These are phyloP conservation scores for Hypena proboscidalis DNA, from an alignment of 2,888 invertebrate species.

Conservation along the genomic window DNA sequence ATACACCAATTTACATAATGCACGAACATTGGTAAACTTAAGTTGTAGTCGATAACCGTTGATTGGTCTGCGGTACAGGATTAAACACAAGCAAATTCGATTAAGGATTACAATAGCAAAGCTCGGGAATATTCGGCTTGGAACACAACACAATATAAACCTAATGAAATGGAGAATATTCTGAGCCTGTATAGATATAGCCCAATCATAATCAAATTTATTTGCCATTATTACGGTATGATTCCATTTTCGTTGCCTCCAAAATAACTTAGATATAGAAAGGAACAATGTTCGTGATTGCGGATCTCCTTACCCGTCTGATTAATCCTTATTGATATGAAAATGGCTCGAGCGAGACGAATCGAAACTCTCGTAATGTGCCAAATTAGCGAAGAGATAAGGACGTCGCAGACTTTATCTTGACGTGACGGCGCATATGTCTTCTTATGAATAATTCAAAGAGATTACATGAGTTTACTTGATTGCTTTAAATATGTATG, in stretches of 20 bases:
- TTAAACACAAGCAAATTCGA: constrained; percentile 24
- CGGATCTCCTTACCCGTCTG: constrained; percentile 40
- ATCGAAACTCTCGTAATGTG: constrained; percentile 32
- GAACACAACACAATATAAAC: constrained; percentile 20
- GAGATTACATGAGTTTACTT: constrained; percentile 11
- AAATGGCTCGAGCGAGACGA: constrained; percentile 41
- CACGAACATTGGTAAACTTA: constrained; percentile 28
- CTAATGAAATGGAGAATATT: constrained; percentile 26
- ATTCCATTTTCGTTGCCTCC: constrained; percentile 26
- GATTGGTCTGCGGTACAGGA: constrained; percentile 35
- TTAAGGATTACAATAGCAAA: constrained; percentile 39
- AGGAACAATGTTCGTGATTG: constrained; percentile 52
- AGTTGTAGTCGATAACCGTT: constrained; percentile 28
- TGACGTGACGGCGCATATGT: constrained; percentile 7
- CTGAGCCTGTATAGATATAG: constrained; percentile 13
- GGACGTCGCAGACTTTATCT: constrained; percentile 19
- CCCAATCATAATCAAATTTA: constrained; percentile 17
- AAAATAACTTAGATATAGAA: constrained; percentile 31
- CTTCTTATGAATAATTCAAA: constrained; percentile 29
- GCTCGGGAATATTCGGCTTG: constrained; percentile 9
- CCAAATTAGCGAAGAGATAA: constrained; percentile 33
- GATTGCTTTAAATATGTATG: constrained; percentile 15
- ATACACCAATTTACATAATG: constrained; percentile 14
- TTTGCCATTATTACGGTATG: constrained; percentile 24
- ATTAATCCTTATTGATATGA: constrained; percentile 59